phyloP scores from a whole-genome alignment of 2,113 vertebrate genomes.

The Clarias macrocephalus region DNA sequence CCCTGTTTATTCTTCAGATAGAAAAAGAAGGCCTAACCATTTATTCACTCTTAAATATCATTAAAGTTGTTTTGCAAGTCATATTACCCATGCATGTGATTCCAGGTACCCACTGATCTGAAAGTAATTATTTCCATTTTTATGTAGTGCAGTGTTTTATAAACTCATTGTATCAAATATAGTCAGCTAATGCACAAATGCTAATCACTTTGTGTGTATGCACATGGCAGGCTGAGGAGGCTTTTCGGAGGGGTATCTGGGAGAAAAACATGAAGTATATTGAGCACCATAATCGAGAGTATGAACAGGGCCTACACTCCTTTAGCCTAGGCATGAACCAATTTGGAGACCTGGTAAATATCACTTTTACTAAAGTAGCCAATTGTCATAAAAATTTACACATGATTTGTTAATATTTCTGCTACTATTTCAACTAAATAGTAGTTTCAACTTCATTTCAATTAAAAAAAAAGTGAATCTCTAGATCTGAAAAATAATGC shows the following conservation, averaged over 20 bases:
- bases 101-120: background rate
- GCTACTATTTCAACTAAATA: too few species aligned
- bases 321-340: conserved; percentile 92
- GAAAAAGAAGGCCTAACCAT: background rate
- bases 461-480: too few species aligned
- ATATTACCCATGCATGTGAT: background rate
- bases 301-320: conserved; percentile 79
- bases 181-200: background rate
- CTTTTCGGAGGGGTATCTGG: conserved; percentile 82
- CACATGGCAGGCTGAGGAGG: conserved; percentile 78
- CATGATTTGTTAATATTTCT: background rate
- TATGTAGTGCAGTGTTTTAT: background rate
- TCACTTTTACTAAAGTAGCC: background rate
- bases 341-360: conserved; percentile 89
- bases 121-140: background rate
- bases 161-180: background rate
- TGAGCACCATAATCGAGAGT: conserved; percentile 86
- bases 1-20: background rate
- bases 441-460: too few species aligned
- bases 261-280: conserved; percentile 88
- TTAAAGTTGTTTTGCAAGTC: background rate
- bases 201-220: conserved; percentile 24
- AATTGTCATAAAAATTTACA: background rate
- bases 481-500: too few species aligned
- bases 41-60: background rate